phyloP scores from a whole-genome alignment of 2,113 vertebrate species.

The Polypterus bichir region DNA sequence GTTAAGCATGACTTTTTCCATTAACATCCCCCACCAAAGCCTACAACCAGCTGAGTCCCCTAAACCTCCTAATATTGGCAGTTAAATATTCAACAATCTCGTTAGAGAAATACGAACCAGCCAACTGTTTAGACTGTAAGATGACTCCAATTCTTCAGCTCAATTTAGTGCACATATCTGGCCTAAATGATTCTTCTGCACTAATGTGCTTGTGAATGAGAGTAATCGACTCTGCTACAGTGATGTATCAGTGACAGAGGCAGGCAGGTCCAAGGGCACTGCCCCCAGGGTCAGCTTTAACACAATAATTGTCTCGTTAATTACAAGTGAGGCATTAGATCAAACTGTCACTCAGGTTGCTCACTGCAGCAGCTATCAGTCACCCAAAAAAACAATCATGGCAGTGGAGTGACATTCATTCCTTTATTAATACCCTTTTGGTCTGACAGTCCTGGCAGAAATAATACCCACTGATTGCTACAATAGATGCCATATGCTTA shows the following conservation, averaged over 20 bases:
- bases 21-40: too few relatives aligned
- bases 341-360: conserved; percentile 48
- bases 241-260: conserved; percentile 51
- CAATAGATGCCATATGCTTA: conserved; percentile 2
- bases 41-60: not conserved
- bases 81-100: conserved; percentile 1
- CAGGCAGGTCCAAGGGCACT: conserved; percentile 28
- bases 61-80: not conserved
- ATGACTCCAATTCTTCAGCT: conserved; percentile 1
- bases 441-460: not conserved
- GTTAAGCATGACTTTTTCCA: too few relatives aligned
- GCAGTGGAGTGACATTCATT: conserved; percentile 5
- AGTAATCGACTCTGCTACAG: conserved; percentile 34
- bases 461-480: not conserved
- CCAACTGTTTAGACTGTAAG: conserved; percentile 1
- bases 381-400: conserved; percentile 42
- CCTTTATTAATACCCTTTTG: not conserved
- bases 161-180: conserved; percentile 4
- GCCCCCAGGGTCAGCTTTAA: conserved; percentile 41
- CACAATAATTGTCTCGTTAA: conserved; percentile 55
- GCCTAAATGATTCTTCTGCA: not conserved
- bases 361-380: conserved; percentile 34
- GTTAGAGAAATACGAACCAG: conserved; percentile 6
- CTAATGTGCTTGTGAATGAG: conserved; percentile 16
- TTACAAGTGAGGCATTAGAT: conserved; percentile 48